A percentile compares a stretch with the other conserved stretches of the same genome.
These are phyloP conservation scores for Poeciliopsis gracilis DNA, from an alignment of 2,797 vertebrate species.

Conservation along the genomic window DNA sequence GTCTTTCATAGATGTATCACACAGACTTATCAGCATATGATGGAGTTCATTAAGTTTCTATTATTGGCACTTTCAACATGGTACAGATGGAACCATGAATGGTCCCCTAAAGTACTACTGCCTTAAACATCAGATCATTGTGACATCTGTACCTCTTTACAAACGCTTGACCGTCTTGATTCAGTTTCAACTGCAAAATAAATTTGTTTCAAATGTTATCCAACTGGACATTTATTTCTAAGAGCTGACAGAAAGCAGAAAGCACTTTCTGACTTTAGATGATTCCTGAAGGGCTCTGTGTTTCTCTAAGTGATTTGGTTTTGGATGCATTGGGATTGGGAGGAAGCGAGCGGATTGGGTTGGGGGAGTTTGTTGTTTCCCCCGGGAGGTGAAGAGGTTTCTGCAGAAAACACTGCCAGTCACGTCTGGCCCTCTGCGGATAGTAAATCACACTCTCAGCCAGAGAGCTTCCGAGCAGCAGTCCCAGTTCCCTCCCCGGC, in stretches of 20 bases:
- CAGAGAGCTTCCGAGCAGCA: conserved; percentile 61
- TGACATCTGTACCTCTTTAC: not conserved
- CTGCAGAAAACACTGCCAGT: conserved; percentile 68
- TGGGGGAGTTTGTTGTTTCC: conserved; percentile 56
- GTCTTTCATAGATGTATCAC: not conserved
- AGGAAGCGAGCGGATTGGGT: conserved; percentile 33
- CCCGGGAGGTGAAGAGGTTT: conserved; percentile 54
- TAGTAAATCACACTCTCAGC: conserved; percentile 68
- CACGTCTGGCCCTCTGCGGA: conserved; percentile 66
- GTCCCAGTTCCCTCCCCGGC: conserved; percentile 59
- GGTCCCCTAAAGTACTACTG: not conserved
- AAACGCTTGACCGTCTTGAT: not conserved
- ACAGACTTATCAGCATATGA: not conserved
- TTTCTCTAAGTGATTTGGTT: conserved; percentile 60
- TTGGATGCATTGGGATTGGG: conserved; percentile 28
- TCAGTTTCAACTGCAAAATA: not conserved
- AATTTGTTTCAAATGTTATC: not conserved
- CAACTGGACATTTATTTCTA: conserved; percentile 15
- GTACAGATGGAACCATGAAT: not conserved
- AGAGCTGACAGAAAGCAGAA: conserved; percentile 11
- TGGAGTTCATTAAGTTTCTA: not conserved
- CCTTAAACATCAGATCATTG: not conserved
- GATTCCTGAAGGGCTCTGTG: conserved; percentile 22
- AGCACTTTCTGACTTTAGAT: conserved; percentile 20
- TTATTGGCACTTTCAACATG: not conserved